Conservation (phyloP, 2,888 invertebrate genomes). For the Polyploca ridens region DNA sequence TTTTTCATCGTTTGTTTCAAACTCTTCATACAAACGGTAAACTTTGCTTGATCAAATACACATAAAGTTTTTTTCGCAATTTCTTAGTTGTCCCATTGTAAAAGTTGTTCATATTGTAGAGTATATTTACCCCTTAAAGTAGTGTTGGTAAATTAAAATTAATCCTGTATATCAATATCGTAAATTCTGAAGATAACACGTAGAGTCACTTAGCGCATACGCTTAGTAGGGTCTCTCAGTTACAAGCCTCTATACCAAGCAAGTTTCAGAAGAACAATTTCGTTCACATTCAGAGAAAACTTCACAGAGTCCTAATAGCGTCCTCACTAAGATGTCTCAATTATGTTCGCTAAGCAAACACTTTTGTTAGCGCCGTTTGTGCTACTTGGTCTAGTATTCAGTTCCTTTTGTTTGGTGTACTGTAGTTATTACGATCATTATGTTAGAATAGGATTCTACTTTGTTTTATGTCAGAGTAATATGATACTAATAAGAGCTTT, state of each 20-base stretch:
- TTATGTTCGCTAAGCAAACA: constrained; percentile 55
- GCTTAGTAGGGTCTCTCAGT: constrained; percentile 25
- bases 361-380: constrained; percentile 40
- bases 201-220: constrained; percentile 10
- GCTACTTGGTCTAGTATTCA: constrained; percentile 29
- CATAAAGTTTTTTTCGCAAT: no score
- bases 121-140: no score
- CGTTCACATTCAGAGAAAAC: constrained; percentile 47
- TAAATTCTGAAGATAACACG: background rate
- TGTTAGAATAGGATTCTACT: background rate
- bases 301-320: constrained; percentile 44
- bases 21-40: no score
- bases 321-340: constrained; percentile 53
- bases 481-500: background rate
- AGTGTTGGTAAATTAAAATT: no score
- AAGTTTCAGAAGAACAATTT: constrained; percentile 45
- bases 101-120: no score
- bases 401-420: constrained; percentile 16
- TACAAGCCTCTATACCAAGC: constrained; percentile 16
- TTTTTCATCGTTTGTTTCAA: no score
- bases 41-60: no score
- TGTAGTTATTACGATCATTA: constrained; percentile 9
- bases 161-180: background rate
- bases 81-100: no score
- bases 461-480: background rate